These are phyloP conservation scores for Tupaia tana DNA, from an alignment of 2,113 vertebrate species.

Conservation along the genomic window DNA sequence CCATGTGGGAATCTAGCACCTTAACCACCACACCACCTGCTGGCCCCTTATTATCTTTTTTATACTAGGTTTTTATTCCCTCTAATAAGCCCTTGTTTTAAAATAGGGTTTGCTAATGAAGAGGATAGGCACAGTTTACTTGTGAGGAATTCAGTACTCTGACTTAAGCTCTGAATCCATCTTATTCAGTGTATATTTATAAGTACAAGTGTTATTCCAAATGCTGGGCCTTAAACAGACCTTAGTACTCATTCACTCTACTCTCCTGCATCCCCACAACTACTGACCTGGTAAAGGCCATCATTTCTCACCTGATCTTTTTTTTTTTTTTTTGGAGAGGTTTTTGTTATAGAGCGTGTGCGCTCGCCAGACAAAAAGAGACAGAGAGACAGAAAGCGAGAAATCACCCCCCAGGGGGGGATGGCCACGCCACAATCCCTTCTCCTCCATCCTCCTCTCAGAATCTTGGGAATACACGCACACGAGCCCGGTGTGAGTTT, in stretches of 20 bases:
- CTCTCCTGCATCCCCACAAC: background rate
- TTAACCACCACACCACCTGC: no score
- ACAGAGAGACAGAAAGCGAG: no score
- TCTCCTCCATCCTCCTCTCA: no score
- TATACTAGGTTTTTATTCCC: background rate
- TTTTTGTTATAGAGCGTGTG: no score
- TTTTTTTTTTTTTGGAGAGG: background rate
- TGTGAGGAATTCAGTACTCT: background rate
- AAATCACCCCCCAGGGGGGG: no score
- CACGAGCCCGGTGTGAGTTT: no score
- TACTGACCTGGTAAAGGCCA: background rate
- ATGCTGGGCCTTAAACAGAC: background rate
- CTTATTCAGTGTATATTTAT: background rate
- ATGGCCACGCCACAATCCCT: no score
- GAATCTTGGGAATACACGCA: no score
- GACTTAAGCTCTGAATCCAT: background rate
- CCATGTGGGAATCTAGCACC: no score
- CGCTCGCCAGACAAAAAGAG: no score
- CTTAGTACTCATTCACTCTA: background rate
- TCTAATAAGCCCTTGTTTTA: background rate
- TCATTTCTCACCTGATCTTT: background rate
- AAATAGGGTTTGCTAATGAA: background rate
- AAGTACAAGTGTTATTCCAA: background rate
- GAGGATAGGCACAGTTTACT: background rate
- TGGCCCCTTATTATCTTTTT: no score